phyloP scores from a whole-genome alignment of 2,797 vertebrate species.

The Eidolon dupreanum region DNA sequence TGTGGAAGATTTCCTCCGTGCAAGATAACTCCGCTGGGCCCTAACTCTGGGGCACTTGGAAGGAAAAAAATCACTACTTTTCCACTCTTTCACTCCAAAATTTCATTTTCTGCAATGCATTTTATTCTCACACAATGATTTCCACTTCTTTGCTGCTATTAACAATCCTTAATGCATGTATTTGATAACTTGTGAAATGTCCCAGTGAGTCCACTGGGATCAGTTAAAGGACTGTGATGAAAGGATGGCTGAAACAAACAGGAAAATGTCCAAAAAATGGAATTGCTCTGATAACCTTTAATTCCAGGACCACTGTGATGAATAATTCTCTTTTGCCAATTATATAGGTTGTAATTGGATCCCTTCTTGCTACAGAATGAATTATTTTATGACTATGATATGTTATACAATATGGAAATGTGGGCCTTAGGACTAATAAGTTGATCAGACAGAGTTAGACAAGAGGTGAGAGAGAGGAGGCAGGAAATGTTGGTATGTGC shows the following conservation, averaged over 20 bases:
- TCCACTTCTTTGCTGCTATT: conserved; percentile 60
- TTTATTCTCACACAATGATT: conserved; percentile 61
- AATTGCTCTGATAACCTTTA: conserved; percentile 21
- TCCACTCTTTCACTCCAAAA: conserved; percentile 35
- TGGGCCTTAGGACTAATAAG: conserved; percentile 25
- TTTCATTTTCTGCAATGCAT: conserved; percentile 33
- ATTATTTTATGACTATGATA: conserved; percentile 57
- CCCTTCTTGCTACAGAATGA: background rate
- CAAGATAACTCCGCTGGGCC: background rate
- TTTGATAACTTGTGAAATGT: conserved; percentile 68
- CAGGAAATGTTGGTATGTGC: background rate
- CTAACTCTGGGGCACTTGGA: background rate
- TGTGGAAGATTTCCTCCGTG: background rate
- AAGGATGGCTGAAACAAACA: conserved; percentile 29
- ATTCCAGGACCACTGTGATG: background rate
- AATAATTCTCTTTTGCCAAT: conserved; percentile 51
- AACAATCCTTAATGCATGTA: conserved; percentile 57
- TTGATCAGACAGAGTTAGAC: background rate
- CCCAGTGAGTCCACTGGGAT: conserved; percentile 27
- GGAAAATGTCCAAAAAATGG: conserved; percentile 38
- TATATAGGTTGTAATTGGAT: conserved; percentile 35
- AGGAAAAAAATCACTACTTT: background rate
- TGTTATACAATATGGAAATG: conserved; percentile 32
- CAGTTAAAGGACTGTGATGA: conserved; percentile 25
- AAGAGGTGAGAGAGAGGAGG: background rate